Conservation (phyloP, 2,113 vertebrate species). For the Columbina picui region DNA sequence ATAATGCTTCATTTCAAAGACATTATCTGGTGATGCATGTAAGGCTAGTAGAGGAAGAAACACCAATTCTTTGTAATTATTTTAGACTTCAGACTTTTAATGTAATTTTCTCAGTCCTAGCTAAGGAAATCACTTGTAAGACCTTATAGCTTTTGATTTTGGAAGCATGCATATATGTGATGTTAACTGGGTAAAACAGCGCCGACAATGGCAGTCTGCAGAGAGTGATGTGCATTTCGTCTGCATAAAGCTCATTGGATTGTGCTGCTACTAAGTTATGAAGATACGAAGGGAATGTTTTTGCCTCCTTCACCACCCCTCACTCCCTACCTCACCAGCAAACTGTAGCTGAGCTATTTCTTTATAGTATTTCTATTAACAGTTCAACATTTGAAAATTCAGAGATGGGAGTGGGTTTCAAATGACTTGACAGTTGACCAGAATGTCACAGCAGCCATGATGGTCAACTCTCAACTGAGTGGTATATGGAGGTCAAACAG, state of each 20-base stretch:
- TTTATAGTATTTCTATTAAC: not conserved
- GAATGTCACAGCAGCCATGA: accelerated
- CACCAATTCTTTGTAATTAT: not conserved
- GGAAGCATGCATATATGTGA: not conserved
- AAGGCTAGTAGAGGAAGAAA: not conserved
- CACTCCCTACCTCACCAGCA: not conserved
- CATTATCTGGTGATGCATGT: not conserved
- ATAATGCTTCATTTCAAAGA: not conserved
- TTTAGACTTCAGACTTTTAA: not conserved
- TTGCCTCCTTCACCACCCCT: not conserved
- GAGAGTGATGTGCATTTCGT: not conserved
- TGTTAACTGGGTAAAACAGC: not conserved
- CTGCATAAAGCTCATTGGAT: not conserved
- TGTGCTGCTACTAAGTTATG: not conserved
- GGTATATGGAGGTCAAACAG: not conserved
- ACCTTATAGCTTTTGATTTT: not conserved
- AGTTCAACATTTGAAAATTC: not conserved
- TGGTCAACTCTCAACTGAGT: not conserved
- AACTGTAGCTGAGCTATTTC: not conserved
- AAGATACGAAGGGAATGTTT: not conserved
- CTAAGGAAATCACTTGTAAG: not conserved
- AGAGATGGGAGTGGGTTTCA: not conserved
- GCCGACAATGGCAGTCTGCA: not conserved
- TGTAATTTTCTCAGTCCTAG: not conserved
- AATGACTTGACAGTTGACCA: not conserved